Evolutionary conservation across 2,113 vertebrate species (phyloP), one percentile per base, ranked within the genome.

Genomic region (Phaetusa simplex): DNA sequence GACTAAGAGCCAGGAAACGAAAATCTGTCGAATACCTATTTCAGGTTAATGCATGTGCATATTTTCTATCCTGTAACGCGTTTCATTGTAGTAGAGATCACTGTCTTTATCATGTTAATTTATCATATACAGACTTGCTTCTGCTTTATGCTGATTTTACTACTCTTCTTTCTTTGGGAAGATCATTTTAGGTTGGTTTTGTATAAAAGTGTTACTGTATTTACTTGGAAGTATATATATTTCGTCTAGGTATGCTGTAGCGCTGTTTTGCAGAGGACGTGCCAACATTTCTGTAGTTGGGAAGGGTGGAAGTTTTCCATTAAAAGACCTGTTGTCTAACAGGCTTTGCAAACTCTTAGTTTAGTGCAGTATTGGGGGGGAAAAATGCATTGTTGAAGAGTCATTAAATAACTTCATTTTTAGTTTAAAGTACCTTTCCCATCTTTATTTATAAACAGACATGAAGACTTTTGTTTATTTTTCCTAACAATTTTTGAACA

Each of bases 1-100:
- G 94, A 96, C 91, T 53, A 82, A 94, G 80, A 93, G 80, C 90
- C 43, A 70, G 69, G 81, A 85, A 90, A 95, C 92, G 47, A 94
- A 73, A 95, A 94, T 88, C 82, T 96, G 47, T 95, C 84, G 93
- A 82, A 86, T 93, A 76, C n/a, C 32, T 81, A n/a, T 49, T 78
- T 79, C 45, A 49, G 62, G 23, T 82, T 97, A 84, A 88, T 56
- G 40, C 74, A 87, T 91, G 91, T 96, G 70, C 71, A 21, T 82
- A 50, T 96, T 94, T 95, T 91, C 83, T 94, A 1, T 67, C 65
- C 45, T 96, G 85, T 96, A 78, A 91, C 80, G 66, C 77, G 26
- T 62, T 90, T 95, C 45, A 86, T 70, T 95, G 16, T 64, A 66
- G 34, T 81, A 94, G 96, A 95, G 80, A 94, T 96, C 71, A 49